Percentiles rank a stretch among this genome's conserved stretches.
Conservation (phyloP, 1,140 invertebrate genomes). For the Trachelipus rathkii region DNA sequence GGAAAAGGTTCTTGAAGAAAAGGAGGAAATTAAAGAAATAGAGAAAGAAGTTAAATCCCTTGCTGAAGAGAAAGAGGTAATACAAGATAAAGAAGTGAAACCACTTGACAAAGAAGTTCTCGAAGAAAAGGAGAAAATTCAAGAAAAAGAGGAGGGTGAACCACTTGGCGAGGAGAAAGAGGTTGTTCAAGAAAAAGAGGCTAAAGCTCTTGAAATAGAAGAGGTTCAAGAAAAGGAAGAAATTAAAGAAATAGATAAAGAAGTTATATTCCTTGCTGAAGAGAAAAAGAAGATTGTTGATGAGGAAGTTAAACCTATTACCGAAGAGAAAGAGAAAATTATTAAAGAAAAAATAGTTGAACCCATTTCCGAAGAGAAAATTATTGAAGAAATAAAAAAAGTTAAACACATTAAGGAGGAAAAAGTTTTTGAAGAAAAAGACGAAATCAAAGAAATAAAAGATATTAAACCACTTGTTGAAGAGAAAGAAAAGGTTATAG, state of each 20-base stretch:
- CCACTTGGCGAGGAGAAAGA: background rate
- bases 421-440: slow-evolving; percentile 19
- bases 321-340: too few species aligned
- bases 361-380: background rate
- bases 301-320: too few species aligned
- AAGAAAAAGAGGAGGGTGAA: background rate
- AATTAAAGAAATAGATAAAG: background rate
- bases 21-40: too few species aligned
- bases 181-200: background rate
- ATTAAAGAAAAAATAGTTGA: background rate
- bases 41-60: too few species aligned
- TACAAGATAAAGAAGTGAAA: slow-evolving; percentile 45
- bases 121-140: background rate
- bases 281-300: background rate
- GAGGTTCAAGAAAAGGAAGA: background rate
- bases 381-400: background rate
- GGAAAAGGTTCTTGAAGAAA: background rate
- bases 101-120: background rate
- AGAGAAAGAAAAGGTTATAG: background rate
- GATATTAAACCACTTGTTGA: background rate
- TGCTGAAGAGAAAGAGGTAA: slow-evolving; percentile 3
- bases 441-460: slow-evolving; percentile 28
- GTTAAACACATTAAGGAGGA: background rate
- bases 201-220: background rate
- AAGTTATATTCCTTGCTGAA: background rate